These are phyloP conservation scores for Lasioglossum villosulum DNA, from an alignment of 2,888 invertebrate species.

Conservation along the genomic window DNA sequence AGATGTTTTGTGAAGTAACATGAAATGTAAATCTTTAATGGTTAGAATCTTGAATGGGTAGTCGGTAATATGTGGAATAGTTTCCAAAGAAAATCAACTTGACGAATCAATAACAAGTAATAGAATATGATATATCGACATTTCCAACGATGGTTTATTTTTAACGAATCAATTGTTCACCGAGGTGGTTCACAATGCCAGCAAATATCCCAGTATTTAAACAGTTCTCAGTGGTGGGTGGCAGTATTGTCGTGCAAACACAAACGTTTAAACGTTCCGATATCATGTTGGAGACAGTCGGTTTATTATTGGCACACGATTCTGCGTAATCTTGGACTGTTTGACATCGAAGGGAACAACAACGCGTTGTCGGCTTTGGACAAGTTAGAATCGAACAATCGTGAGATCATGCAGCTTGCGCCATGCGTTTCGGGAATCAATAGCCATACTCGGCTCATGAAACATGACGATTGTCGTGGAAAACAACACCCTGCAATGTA, in stretches of 20 bases:
- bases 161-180: background rate
- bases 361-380: slow-evolving; percentile 1
- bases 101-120: background rate
- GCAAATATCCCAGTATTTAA: slow-evolving; percentile 7
- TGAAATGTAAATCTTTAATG: too few species aligned
- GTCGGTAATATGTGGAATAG: background rate
- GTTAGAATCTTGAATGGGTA: too few species aligned
- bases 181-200: background rate
- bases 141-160: background rate
- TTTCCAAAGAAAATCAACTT: background rate
- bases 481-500: background rate
- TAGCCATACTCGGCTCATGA: background rate
- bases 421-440: background rate
- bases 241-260: slow-evolving; percentile 26
- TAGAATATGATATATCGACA: slow-evolving; percentile 2
- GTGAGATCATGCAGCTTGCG: slow-evolving; percentile 16
- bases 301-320: slow-evolving; percentile 36
- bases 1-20: too few species aligned
- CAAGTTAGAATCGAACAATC: slow-evolving; percentile 27
- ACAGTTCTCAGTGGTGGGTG: background rate
- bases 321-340: slow-evolving; percentile 26
- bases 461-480: background rate
- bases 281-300: slow-evolving; percentile 22
- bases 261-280: slow-evolving; percentile 28
- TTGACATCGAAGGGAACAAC: slow-evolving; percentile 24